Base-by-base conservation (phyloP, 2,888 invertebrate genomes). In the Amiota communis region DNA sequence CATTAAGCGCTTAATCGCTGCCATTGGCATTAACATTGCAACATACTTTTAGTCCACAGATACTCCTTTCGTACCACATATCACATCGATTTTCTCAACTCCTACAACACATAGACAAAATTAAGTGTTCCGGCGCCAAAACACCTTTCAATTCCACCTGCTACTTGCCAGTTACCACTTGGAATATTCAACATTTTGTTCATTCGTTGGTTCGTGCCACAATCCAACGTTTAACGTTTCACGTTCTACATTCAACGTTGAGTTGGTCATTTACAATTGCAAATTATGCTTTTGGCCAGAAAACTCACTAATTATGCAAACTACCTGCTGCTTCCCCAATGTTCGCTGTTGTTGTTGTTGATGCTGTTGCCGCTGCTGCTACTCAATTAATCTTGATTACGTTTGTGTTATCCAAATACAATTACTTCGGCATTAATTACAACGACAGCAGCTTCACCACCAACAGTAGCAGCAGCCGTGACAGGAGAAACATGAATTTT, bases 351-450 rank as follows among this genome's bases (percentile, higher is more conserved):
- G n/a, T n/a, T n/a, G n/a, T n/a, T n/a, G n/a, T n/a, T n/a, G n/a
- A n/a, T 36, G 36, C 36, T 36, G 36, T 36, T 36, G 1, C 36
- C 36, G 36, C 36, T 36, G 36, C 36, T 36, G 85, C 80, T 83
- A 81, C 82, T 81, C 84, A 83, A 84, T 83, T 83, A 83, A 85
- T 84, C 85, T 85, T 85, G 83, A 85, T 85, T 84, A 82, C 84
- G 84, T 82, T 84, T 84, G 84, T 82, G 83, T 85, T 85, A 83
- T 85, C 83, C 83, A 84, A 83, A 83, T 85, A 82, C 85, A 85
- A 83, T 83, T 83, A 83, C 84, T 82, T 85, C 79, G 82, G 83
- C 84, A 83, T 83, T 83, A 83, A 83, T 85, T 83, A 85, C 82
- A 78, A 79, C 77, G 82, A 75, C 77, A 77, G 47, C 59, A 46